Evolutionary conservation across 2,888 invertebrate genomes (phyloP).

Genomic region (Nephrotoma appendiculata): DNA sequence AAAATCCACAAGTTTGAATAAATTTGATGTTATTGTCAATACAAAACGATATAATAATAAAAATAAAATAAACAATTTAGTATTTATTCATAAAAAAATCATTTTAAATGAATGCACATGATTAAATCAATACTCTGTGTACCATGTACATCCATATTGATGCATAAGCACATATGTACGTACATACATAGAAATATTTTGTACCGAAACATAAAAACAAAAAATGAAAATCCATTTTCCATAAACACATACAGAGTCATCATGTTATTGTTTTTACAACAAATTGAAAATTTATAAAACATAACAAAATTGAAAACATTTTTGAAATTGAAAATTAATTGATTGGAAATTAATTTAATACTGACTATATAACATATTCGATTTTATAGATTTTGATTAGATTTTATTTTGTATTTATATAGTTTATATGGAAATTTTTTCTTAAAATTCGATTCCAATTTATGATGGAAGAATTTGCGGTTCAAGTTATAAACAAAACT

Average conservation of each 20-base stretch:
- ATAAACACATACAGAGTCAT: not conserved
- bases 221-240: not conserved
- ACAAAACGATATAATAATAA: not conserved
- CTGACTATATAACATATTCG: not conserved
- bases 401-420: not conserved
- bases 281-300: not conserved
- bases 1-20: not conserved
- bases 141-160: not conserved
- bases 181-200: not conserved
- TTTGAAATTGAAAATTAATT: not conserved
- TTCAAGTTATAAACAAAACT: no score
- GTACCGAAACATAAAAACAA: not conserved
- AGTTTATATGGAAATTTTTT: not conserved
- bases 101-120: not conserved
- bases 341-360: not conserved
- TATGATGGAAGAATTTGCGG: no score
- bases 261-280: not conserved
- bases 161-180: not conserved
- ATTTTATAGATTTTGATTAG: not conserved
- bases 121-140: not conserved
- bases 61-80: not conserved
- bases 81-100: not conserved
- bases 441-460: no score
- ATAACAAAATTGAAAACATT: not conserved
- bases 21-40: not conserved